Evolutionary conservation across 2,113 vertebrate genomes (phyloP).

Genomic region (Nesospiza acunhae): DNA sequence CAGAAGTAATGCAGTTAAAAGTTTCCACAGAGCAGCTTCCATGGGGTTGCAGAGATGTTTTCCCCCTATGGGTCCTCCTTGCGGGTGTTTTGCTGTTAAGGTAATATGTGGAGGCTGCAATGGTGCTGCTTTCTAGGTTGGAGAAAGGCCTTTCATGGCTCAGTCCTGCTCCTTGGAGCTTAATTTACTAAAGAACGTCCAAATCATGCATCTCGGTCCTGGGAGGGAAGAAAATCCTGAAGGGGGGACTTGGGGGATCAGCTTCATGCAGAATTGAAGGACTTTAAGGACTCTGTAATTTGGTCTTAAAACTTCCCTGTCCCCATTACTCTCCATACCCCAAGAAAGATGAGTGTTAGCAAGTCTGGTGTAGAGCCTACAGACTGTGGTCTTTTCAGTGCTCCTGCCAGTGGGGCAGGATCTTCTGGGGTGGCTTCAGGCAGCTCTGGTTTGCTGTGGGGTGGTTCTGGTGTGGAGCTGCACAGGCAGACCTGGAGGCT

Average conservation of each 20-base stretch:
- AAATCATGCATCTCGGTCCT: accelerated
- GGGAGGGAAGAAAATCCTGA: background rate
- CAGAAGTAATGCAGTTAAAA: background rate
- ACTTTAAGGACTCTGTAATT: background rate
- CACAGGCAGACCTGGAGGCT: background rate
- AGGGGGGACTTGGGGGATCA: background rate
- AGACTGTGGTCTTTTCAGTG: background rate
- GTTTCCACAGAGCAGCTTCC: conserved; percentile 1
- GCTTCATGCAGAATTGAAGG: background rate
- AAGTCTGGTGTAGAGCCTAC: background rate
- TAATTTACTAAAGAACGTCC: background rate
- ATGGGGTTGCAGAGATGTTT: background rate
- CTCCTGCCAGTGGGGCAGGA: background rate
- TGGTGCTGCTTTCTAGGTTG: background rate
- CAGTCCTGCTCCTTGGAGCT: background rate
- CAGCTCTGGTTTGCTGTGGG: background rate
- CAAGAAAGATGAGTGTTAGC: background rate
- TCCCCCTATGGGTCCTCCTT: background rate
- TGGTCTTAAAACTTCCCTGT: background rate
- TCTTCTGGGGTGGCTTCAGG: accelerated
- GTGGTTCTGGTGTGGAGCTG: background rate
- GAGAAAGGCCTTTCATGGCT: background rate
- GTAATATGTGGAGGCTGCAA: background rate
- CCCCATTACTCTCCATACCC: background rate
- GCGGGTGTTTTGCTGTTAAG: background rate